Base-by-base conservation (phyloP, 2,797 vertebrate genomes). In the Chromobotia macracanthus region DNA sequence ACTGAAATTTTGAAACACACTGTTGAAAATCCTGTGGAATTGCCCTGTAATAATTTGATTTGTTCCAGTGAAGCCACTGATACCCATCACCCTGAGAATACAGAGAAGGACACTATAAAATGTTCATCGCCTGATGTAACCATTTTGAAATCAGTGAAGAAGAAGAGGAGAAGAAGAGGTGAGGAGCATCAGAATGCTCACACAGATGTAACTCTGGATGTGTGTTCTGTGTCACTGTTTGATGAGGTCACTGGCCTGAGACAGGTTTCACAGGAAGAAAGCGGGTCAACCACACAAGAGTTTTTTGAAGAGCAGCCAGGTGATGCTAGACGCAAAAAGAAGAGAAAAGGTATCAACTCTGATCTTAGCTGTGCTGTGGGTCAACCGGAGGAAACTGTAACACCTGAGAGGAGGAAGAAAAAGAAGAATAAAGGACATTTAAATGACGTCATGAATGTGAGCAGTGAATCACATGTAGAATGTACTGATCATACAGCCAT, bases 111-210 rank as follows among this genome's bases (percentile, higher is more conserved):
- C n/a, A n/a, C n/a, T n/a, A n/a, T n/a, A n/a, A n/a, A 12, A 18
- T 58, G 12, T 51, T n/a, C 6, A 4, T 11, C 25, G n/a, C 41
- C 55, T 25, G 18, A 35, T 61, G 44, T 51, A 7, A 21, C 64
- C 16, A 10, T 6, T 15, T 46, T 64, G 11, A 65, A 21, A 38
- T 31, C 55, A 25, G 65, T 66, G 60, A 79, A 28, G 11, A 82
- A 83, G n/a, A 82, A n/a, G n/a, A n/a, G n/a, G n/a, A 72, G 4
- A 80, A 68, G 51, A 75, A 71, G 16, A 79, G 61, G 46, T n/a
- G 55, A 18, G 6, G 68, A 65, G 4, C 41, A n/a, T 60, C 38
- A 28, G 8, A 18, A 56, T 41, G 8, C 46, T 15, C 61, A 4
- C 0, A 38, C 13, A 28, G 48, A 19, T 18, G 58, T 46, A 53